Conservation (phyloP, 1,140 invertebrate genomes). For the Melitaea cinxia region DNA sequence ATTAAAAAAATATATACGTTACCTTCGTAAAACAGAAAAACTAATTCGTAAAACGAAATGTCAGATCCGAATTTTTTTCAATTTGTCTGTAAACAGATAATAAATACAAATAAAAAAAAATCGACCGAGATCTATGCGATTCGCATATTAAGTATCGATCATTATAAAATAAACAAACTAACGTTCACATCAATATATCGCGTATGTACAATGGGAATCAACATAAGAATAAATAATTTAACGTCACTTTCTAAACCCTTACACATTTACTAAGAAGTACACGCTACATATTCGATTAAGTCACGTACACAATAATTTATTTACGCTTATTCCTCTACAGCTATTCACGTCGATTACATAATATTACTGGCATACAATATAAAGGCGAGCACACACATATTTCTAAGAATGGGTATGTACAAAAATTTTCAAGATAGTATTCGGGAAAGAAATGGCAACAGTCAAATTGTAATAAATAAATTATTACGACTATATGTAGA, state of each 20-base stretch:
- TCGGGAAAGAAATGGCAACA: not conserved
- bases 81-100: constrained; percentile 25
- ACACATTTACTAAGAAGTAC: constrained; percentile 74
- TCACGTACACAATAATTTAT: constrained; percentile 74
- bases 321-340: constrained; percentile 63
- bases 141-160: constrained; percentile 64
- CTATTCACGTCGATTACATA: constrained; percentile 60
- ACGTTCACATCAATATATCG: constrained; percentile 73
- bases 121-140: constrained; percentile 67
- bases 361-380: constrained; percentile 75
- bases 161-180: constrained; percentile 76
- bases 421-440: not conserved
- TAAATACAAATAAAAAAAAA: constrained; percentile 49
- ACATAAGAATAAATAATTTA: constrained; percentile 82
- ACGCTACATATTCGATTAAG: constrained; percentile 69
- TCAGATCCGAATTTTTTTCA: constrained; percentile 17
- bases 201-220: constrained; percentile 77
- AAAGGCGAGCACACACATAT: constrained; percentile 43
- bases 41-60: constrained; percentile 13
- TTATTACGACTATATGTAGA: not conserved
- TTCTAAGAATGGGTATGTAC: not conserved
- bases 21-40: not conserved
- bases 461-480: not conserved
- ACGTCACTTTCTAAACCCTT: constrained; percentile 75
- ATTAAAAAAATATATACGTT: constrained; percentile 16